Base-by-base conservation (phyloP, 1,140 invertebrate genomes). In the Eueides isabella region DNA sequence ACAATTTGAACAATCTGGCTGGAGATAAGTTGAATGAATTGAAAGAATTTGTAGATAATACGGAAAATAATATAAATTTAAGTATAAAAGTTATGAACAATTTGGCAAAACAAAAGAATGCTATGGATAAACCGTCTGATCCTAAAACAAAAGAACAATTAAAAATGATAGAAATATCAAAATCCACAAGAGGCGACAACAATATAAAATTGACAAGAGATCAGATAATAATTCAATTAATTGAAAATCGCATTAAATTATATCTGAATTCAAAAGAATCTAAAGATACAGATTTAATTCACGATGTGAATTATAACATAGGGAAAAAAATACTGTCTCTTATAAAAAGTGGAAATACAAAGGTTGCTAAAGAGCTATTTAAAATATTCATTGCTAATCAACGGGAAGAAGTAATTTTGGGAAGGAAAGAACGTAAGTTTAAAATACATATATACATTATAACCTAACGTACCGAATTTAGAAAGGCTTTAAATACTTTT, bases 321-420 rank as follows among this genome's bases (percentile, higher is more conserved):
- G 90, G 85, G 5, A 83, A 82, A 78, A 83, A 79, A 29, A 89
- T 91, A 44, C 30, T 88, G 33, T 6, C 68, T 6, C 80, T 83
- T 67, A 77, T 92, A 61, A 82, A 87, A 41, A 76, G 5, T 33
- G 89, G 88, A 12, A 88, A 90, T 61, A 74, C 74, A 65, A 75
- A 66, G 28, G 70, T 92, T 12, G 90, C 88, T 7, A 84, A 85
- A 67, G 85, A 92, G 68, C 70, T 92, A n/a, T 92, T 83, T 41
- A 85, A 85, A 77, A 73, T 87, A 33, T 84, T 92, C 61, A 44
- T 86, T 0, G 62, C 65, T 33, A 85, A 80, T 61, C 80, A 83
- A 66, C 69, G 64, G 9, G 72, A 65, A 29, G 65, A 66, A 48
- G 67, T 9, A 19, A 48, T 19, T 48, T 2, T 48, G 9, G n/a